Percentiles rank a stretch among this genome's conserved stretches.
These are phyloP conservation scores for Diplazon laetatorius DNA, from an alignment of 2,888 invertebrate genomes.

Conservation along the genomic window DNA sequence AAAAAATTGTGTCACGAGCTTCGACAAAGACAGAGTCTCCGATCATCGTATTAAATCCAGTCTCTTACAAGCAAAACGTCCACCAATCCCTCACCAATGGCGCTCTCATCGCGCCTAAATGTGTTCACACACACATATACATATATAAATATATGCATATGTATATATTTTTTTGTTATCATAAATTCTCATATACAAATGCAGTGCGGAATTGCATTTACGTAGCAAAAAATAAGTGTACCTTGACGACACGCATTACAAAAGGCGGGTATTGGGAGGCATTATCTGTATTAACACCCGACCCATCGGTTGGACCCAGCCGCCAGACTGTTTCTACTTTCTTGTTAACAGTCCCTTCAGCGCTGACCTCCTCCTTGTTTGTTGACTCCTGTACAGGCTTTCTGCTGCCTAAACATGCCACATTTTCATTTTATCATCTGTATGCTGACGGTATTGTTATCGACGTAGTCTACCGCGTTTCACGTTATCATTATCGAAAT, in stretches of 20 bases:
- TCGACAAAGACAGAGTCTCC: conserved; percentile 20
- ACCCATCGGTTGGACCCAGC: conserved; percentile 76
- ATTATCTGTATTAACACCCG: conserved; percentile 78
- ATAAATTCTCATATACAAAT: conserved; percentile 60
- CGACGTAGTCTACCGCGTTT: conserved; percentile 54
- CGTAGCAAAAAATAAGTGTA: conserved; percentile 73
- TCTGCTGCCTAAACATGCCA: conserved; percentile 80
- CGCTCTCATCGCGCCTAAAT: conserved; percentile 25
- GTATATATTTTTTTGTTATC: conserved; percentile 32
- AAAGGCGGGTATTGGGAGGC: conserved; percentile 79
- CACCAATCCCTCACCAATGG: conserved; percentile 43
- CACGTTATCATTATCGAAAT: too few relatives aligned
- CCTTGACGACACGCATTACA: conserved; percentile 81
- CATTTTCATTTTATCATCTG: conserved; percentile 68
- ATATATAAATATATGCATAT: too few relatives aligned
- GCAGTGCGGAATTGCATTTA: conserved; percentile 67
- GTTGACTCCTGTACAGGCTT: conserved; percentile 74
- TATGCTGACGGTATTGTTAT: conserved; percentile 57
- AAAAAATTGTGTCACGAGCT: conserved; percentile 26
- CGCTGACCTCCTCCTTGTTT: conserved; percentile 71
- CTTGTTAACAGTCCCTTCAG: conserved; percentile 72
- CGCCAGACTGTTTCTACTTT: conserved; percentile 76
- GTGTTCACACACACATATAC: too few relatives aligned
- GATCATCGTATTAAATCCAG: conserved; percentile 15
- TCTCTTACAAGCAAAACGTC: conserved; percentile 49